Percentiles rank a stretch among this genome's conserved stretches.
Conservation (phyloP, 2,113 vertebrate genomes). For the Anser brachyrhynchus region DNA sequence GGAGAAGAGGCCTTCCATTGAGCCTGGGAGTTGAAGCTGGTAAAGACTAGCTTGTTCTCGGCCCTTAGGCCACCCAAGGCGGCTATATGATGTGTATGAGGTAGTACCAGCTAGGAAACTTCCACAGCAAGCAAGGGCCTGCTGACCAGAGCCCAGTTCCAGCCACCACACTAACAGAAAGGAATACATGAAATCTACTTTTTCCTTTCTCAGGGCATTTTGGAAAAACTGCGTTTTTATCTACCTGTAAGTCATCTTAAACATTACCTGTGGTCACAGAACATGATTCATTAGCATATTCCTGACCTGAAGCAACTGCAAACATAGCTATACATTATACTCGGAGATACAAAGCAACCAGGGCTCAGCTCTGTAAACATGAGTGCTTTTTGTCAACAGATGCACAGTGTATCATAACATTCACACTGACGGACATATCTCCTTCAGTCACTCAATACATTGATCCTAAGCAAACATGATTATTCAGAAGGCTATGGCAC, state of each 20-base stretch:
- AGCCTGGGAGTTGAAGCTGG: background rate
- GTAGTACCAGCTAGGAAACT: background rate
- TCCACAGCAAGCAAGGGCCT: background rate
- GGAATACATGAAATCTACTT: background rate
- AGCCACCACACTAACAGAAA: background rate
- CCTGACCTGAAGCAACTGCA: background rate
- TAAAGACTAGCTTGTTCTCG: background rate
- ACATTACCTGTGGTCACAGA: background rate
- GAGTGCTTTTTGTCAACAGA: background rate
- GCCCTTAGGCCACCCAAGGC: background rate
- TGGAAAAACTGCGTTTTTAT: background rate
- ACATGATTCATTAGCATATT: background rate
- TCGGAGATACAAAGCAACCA: background rate
- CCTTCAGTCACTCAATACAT: background rate
- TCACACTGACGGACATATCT: background rate
- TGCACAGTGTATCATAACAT: background rate
- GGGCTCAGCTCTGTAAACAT: background rate
- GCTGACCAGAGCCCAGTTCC: background rate
- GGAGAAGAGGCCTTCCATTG: background rate
- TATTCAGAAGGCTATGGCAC: background rate
- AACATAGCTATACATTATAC: background rate
- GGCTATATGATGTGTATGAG: background rate
- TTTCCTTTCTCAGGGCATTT: background rate
- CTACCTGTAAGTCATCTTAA: background rate
- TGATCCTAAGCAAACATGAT: background rate